A percentile compares a stretch with the other conserved stretches of the same genome.
These are phyloP conservation scores for Cremastobaeus sp. DNA, from an alignment of 2,888 invertebrate genomes.

Conservation along the genomic window DNA sequence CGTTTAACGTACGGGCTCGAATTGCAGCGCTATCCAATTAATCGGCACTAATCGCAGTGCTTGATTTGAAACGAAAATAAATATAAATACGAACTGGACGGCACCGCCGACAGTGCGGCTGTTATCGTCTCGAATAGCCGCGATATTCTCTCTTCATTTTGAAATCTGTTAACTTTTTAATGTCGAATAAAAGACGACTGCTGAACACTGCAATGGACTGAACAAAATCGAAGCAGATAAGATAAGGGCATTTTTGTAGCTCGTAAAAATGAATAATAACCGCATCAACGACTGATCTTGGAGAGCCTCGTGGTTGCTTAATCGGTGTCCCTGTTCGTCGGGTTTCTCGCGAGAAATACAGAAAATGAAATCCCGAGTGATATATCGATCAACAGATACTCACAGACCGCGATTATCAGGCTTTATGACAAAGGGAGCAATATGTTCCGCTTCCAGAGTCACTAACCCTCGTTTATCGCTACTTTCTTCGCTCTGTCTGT, in stretches of 20 bases:
- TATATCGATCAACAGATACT: slow-evolving; percentile 64
- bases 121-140: no score
- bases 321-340: slow-evolving; percentile 51
- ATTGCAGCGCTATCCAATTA: no score
- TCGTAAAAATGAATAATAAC: slow-evolving; percentile 52
- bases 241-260: slow-evolving; percentile 48
- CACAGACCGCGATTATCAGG: slow-evolving; percentile 46
- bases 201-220: slow-evolving; percentile 15
- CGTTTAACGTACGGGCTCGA: no score
- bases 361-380: slow-evolving; percentile 35
- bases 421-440: slow-evolving; percentile 56
- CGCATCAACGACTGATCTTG: slow-evolving; percentile 34
- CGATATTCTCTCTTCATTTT: slow-evolving; percentile 17
- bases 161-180: slow-evolving; percentile 48
- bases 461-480: slow-evolving; percentile 73
- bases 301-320: slow-evolving; percentile 46
- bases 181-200: slow-evolving; percentile 55
- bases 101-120: no score
- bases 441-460: slow-evolving; percentile 64
- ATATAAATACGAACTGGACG: no score
- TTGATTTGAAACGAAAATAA: no score
- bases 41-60: no score
- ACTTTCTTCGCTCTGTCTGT: slow-evolving; percentile 51
- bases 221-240: slow-evolving; percentile 42
- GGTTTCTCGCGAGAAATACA: slow-evolving; percentile 28